phyloP scores from a whole-genome alignment of 2,888 invertebrate genomes.

The Cotesia congregata region DNA sequence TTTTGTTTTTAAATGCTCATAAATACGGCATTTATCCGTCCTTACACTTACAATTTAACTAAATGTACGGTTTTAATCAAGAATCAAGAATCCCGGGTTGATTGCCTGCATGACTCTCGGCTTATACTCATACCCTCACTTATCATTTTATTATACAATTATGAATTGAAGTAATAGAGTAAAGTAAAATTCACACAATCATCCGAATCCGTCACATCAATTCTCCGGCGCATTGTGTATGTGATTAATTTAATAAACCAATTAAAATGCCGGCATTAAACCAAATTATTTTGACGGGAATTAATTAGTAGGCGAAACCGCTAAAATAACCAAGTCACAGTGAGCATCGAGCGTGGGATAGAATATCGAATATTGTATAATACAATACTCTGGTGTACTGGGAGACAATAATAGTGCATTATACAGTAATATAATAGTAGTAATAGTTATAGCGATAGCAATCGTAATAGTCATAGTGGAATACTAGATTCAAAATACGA shows the following conservation, averaged over 20 bases:
- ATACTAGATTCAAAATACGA: conserved; percentile 6
- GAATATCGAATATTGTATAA: not conserved
- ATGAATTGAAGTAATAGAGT: not conserved
- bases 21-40: conserved; percentile 27
- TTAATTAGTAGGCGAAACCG: not conserved
- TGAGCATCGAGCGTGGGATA: not conserved
- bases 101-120: too few relatives aligned
- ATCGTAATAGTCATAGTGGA: conserved; percentile 13
- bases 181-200: not conserved
- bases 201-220: not conserved
- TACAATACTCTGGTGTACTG: not conserved
- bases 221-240: not conserved
- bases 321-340: not conserved
- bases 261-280: not conserved
- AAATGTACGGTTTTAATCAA: too few relatives aligned
- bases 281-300: not conserved
- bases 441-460: conserved; percentile 3
- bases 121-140: too few relatives aligned
- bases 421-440: not conserved
- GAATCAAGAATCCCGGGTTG: too few relatives aligned
- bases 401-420: not conserved
- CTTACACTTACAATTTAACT: not conserved
- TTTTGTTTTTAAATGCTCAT: conserved; percentile 25
- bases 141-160: too few relatives aligned
- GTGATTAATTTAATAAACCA: not conserved